Base-by-base conservation (phyloP, 2,888 invertebrate genomes). In the Drepana falcataria region DNA sequence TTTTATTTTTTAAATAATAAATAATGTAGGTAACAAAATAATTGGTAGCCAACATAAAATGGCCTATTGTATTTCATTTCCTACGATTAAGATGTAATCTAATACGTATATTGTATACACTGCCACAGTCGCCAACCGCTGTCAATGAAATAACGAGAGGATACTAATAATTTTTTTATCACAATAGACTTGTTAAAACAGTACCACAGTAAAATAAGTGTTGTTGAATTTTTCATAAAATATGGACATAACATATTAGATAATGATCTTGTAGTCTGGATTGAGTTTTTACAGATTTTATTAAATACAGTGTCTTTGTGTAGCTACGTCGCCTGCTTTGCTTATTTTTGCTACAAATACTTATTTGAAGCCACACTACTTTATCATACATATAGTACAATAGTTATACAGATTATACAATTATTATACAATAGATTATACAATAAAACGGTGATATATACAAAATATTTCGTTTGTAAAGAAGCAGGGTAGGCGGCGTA, bases 241-340 rank as follows among this genome's bases (percentile, higher is more conserved):
- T 83, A 88, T 85, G 75, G 82, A 85, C 85, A 85, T 87, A 89
- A 87, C 87, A 90, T 86, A 90, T 75, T 81, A 44, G 7, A 44
- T 44, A 83, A 85, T 86, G 90, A 90, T 91, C 90, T 91, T 90
- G 91, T 91, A 91, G 85, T 91, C 91, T 90, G 91, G 91, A 87
- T 89, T 91, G 87, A 83, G 83, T 83, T 88, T 83, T 82, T 80
- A 84, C 79, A 90, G 87, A 90, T 87, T 90, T 88, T 90, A 90
- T 89, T 89, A 71, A 73, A 79, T 65, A 78, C 81, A 75, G 74
- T 74, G 71, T 75, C 77, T 81, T 59, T 59, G 65, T 59, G 52
- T 58, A 69, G 74, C 52, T 75, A 69, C 82, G 82, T 74, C 88
- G 88, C 84, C 85, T 74, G 74, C 75, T 74, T 59, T 63, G 83